Conservation (phyloP, 2,888 invertebrate genomes). For the Campoletis raptor region DNA sequence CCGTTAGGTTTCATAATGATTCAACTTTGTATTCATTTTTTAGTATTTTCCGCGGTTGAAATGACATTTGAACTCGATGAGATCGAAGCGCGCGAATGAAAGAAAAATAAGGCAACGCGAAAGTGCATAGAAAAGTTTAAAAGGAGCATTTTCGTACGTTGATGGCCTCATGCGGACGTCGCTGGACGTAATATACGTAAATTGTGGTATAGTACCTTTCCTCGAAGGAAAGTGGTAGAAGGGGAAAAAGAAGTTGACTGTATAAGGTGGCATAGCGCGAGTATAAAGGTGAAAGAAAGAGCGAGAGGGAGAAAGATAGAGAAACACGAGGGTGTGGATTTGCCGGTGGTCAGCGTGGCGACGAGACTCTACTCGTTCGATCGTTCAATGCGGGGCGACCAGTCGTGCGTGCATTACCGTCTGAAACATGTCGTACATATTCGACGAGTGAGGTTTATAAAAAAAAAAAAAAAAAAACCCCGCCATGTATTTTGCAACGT, state of each 20-base stretch:
- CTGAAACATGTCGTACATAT: slow-evolving; percentile 70
- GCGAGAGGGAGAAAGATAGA: slow-evolving; percentile 34
- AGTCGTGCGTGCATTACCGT: slow-evolving; percentile 75
- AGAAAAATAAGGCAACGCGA: not conserved
- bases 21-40: not conserved
- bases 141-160: not conserved
- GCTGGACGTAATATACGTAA: slow-evolving; percentile 7
- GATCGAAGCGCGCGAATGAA: not conserved
- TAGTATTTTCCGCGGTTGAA: no score
- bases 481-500: slow-evolving; percentile 11
- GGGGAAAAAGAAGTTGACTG: slow-evolving; percentile 40
- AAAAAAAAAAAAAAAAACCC: not conserved
- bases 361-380: slow-evolving; percentile 70
- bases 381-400: slow-evolving; percentile 75
- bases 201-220: slow-evolving; percentile 25
- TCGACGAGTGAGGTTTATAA: slow-evolving; percentile 20
- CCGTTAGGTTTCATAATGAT: not conserved
- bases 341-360: slow-evolving; percentile 80
- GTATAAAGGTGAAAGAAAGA: slow-evolving; percentile 33
- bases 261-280: slow-evolving; percentile 15
- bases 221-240: slow-evolving; percentile 32
- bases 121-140: not conserved
- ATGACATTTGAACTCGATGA: not conserved
- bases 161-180: not conserved
- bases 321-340: slow-evolving; percentile 66